These are phyloP conservation scores for Caretta caretta DNA, from an alignment of 2,113 vertebrate genomes.

Conservation along the genomic window DNA sequence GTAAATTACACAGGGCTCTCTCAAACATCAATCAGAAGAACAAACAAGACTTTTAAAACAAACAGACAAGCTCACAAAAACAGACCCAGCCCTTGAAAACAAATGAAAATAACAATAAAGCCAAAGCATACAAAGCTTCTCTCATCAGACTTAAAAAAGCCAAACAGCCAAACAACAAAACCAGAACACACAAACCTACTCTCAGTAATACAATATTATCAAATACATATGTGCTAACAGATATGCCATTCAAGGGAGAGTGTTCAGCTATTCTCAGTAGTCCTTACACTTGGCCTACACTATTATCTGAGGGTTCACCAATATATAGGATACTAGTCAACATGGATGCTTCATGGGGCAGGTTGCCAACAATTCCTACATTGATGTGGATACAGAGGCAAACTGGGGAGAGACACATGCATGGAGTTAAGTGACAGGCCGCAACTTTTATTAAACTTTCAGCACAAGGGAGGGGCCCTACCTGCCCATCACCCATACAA, in stretches of 20 bases:
- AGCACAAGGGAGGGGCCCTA: not conserved
- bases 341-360: not conserved
- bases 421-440: not conserved
- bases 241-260: not conserved
- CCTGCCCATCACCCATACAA: not conserved
- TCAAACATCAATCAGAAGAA: conserved; percentile 36
- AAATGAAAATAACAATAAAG: conserved; percentile 19
- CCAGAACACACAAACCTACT: not conserved
- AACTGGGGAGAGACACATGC: not conserved
- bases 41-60: conserved; percentile 41
- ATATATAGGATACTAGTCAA: not conserved
- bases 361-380: not conserved
- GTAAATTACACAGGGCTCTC: not conserved
- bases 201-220: not conserved
- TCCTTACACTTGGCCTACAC: not conserved
- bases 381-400: not conserved
- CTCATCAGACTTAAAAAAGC: conserved; percentile 34
- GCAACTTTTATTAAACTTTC: not conserved
- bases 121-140: conserved; percentile 40
- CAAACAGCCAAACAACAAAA: conserved; percentile 25
- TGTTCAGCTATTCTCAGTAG: not conserved
- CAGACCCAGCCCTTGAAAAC: conserved; percentile 28
- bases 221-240: not conserved
- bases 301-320: not conserved
- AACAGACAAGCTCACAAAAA: not conserved